Conservation (phyloP, 2,797 vertebrate species). For the Adrianichthys oophorus region DNA sequence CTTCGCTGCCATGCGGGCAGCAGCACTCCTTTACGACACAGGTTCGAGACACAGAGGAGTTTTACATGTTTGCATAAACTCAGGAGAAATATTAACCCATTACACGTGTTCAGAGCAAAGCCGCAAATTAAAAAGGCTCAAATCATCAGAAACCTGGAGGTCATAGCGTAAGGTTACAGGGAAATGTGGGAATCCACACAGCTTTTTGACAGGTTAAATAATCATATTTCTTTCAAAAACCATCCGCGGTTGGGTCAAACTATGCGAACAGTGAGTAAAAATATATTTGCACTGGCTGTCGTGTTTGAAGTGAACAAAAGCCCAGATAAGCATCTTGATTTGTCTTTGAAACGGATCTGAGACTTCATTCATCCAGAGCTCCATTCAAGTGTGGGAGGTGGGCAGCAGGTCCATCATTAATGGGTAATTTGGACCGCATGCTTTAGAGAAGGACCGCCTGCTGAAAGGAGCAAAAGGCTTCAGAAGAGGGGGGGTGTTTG, state of each 20-base stretch:
- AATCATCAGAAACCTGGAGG: slow-evolving; percentile 35
- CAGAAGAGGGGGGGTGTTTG: slow-evolving; percentile 13
- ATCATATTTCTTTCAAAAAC: slow-evolving; percentile 63
- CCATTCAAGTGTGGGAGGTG: slow-evolving; percentile 18
- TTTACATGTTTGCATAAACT: slow-evolving; percentile 40
- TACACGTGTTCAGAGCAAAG: slow-evolving; percentile 21
- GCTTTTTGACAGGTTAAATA: slow-evolving; percentile 62
- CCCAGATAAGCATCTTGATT: slow-evolving; percentile 70
- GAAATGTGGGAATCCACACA: slow-evolving; percentile 54
- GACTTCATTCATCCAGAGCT: slow-evolving; percentile 11
- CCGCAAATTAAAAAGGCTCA: slow-evolving; percentile 32
- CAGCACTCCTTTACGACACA: slow-evolving; percentile 33
- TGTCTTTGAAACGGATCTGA: slow-evolving; percentile 58
- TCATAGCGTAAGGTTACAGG: slow-evolving; percentile 42
- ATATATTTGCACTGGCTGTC: slow-evolving; percentile 64
- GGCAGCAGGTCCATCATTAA: slow-evolving; percentile 19
- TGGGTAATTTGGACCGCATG: neutral
- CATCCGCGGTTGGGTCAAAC: slow-evolving; percentile 44
- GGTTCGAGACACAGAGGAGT: slow-evolving; percentile 28
- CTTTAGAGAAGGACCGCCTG: slow-evolving; percentile 30
- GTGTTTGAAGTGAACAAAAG: slow-evolving; percentile 43
- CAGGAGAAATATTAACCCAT: slow-evolving; percentile 34
- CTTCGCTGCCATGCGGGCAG: slow-evolving; percentile 19
- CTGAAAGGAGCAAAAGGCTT: slow-evolving; percentile 5
- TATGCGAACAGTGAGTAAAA: slow-evolving; percentile 43